Evolutionary conservation across 1,140 invertebrate genomes (phyloP).

Genomic region (Drosophila orosa): DNA sequence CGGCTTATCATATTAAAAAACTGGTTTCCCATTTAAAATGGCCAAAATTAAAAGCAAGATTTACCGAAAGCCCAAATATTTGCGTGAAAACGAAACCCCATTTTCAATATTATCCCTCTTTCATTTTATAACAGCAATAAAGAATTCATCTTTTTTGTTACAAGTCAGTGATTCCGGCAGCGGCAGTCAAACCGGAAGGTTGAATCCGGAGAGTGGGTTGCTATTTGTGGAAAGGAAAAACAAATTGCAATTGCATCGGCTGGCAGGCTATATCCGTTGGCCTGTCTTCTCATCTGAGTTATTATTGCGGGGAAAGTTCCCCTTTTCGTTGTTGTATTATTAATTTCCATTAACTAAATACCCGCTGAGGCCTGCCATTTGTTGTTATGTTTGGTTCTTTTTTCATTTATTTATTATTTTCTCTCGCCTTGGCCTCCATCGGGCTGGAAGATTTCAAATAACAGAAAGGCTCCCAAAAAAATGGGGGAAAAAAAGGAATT

Average conservation of each 20-base stretch:
- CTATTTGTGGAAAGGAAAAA: slow-evolving; percentile 1
- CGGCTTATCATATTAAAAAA: background rate
- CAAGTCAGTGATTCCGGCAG: slow-evolving; percentile 41
- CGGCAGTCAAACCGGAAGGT: slow-evolving; percentile 12
- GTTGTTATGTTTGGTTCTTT: slow-evolving; percentile 14
- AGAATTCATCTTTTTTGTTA: slow-evolving; percentile 43
- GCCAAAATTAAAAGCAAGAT: background rate
- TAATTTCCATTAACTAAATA: slow-evolving; percentile 76
- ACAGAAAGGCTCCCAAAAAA: slow-evolving; percentile 6
- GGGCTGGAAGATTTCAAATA: slow-evolving; percentile 24
- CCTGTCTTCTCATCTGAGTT: slow-evolving; percentile 12
- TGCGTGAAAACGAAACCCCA: background rate
- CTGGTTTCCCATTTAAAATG: background rate
- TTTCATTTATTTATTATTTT: slow-evolving; percentile 6
- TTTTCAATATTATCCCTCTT: slow-evolving; percentile 22
- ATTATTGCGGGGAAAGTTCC: slow-evolving; percentile 35
- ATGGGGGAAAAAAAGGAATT: slow-evolving; percentile 46
- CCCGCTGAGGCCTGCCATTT: slow-evolving; percentile 33
- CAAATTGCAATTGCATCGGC: slow-evolving; percentile 35
- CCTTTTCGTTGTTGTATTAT: slow-evolving; percentile 36
- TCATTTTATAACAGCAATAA: slow-evolving; percentile 30
- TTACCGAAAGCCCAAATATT: slow-evolving; percentile 30
- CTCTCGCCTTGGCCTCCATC: slow-evolving; percentile 22
- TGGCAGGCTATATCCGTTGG: background rate
- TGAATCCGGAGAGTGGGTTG: background rate